Evolutionary conservation across 1,140 invertebrate species (phyloP).

Genomic region (Aphelenchoides avenae): DNA sequence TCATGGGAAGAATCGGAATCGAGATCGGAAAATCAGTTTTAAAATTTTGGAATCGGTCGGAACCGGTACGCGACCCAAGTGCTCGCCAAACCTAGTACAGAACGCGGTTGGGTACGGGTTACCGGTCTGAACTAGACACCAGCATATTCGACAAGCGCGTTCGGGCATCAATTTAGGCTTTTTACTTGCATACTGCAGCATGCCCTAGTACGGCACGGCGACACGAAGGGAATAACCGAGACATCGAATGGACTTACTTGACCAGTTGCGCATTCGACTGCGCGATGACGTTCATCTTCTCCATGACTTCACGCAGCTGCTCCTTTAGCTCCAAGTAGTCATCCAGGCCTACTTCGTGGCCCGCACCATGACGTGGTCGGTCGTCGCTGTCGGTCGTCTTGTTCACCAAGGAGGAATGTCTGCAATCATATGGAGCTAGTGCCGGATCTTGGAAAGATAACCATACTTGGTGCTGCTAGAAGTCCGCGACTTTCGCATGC

Average conservation of each 20-base stretch:
- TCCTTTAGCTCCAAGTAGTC: conserved; percentile 61
- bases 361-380: background rate
- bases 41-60: no score
- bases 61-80: no score
- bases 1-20: no score
- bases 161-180: no score
- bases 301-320: conserved; percentile 61
- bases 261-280: conserved; percentile 58
- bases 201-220: no score
- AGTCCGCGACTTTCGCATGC: conserved; percentile 12
- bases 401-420: conserved; percentile 2
- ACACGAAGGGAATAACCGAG: no score
- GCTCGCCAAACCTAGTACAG: no score
- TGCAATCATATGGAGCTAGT: conserved; percentile 4
- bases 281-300: conserved; percentile 66
- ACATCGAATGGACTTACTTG: conserved; percentile 19
- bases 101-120: no score
- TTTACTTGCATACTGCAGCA: no score
- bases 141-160: no score
- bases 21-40: no score
- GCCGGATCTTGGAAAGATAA: conserved; percentile 17
- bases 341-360: conserved; percentile 52
- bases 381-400: background rate
- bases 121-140: no score
- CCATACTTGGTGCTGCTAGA: conserved; percentile 14